A percentile compares a stretch with the other conserved stretches of the same genome.
Evolutionary conservation across 35 echinoderm and acorn worm genomes (phyloP).

Genomic region (Ophioderma brevispina): DNA sequence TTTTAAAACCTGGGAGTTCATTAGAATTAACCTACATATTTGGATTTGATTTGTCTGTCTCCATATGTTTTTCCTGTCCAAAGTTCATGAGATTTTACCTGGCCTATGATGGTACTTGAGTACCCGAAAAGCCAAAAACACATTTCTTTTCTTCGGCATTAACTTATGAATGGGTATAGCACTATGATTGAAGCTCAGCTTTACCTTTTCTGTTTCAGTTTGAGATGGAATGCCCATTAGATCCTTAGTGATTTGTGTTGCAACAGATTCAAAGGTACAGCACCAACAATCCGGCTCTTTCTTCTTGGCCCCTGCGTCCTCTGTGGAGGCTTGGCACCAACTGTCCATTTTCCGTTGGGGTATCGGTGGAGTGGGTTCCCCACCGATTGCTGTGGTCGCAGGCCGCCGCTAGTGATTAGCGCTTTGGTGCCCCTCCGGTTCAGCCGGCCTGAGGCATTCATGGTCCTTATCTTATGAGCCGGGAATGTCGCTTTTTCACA

Average conservation of each 20-base stretch:
- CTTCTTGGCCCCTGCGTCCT: neutral
- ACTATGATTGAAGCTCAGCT: too few species aligned
- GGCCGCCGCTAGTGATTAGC: slow-evolving; percentile 79
- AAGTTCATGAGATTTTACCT: too few species aligned
- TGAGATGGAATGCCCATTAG: slow-evolving; percentile 8
- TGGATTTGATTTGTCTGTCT: too few species aligned
- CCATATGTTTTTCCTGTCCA: too few species aligned
- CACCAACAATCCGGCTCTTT: slow-evolving; percentile 82
- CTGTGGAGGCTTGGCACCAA: slow-evolving; percentile 34
- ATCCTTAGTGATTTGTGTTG: slow-evolving; percentile 18
- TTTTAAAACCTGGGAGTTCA: too few species aligned
- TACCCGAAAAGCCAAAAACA: too few species aligned
- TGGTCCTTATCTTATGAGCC: slow-evolving; percentile 70
- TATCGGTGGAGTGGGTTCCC: slow-evolving; percentile 94
- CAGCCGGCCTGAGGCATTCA: slow-evolving; percentile 69
- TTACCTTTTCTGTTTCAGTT: slow-evolving; percentile 30
- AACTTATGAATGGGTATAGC: too few species aligned
- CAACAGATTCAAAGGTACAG: slow-evolving; percentile 87
- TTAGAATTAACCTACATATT: too few species aligned
- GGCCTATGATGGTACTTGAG: too few species aligned
- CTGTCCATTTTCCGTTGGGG: slow-evolving; percentile 70
- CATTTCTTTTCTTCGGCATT: too few species aligned
- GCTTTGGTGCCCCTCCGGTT: slow-evolving; percentile 34
- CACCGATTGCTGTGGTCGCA: slow-evolving; percentile 54
- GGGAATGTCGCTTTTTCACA: slow-evolving; percentile 91